Base-by-base conservation (phyloP, 2,888 invertebrate genomes). In the Drosophila nigricruria region DNA sequence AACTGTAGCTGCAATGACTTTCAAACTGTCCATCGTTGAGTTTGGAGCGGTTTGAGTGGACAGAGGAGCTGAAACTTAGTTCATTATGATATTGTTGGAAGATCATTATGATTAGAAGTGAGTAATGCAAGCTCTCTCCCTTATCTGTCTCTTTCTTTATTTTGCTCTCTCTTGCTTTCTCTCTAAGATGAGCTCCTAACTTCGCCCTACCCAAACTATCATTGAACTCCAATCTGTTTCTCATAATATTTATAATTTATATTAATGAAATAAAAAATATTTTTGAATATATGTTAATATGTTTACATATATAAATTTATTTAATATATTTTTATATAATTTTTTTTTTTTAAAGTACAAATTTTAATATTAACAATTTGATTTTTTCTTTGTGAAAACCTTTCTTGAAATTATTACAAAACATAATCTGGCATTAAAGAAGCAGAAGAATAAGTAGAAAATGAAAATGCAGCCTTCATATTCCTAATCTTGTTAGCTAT, bases 401-500 rank as follows among this genome's bases (percentile, higher is more conserved):
- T 20, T 49, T 32, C 6, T 18, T 12, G 18, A 30, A 18, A 18
- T 49, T 18, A 6, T 30, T 30, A 9, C 14, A 32, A 34, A 34
- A 52, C 9, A 14, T 14, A 8, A 20, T 52, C 34, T 23, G 9
- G 9, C 50, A 52, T 52, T 52, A 23, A 20, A 16, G 20, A 16
- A 20, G 34, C 5, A 23, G 20, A 32, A 20, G 30, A 5, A 14
- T 14, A 34, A 23, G 34, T 14, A 16, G 16, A 34, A 20, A 30
- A 32, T 20, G 20, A 6, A 49, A 49, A 1, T n/a, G n/a, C 16
- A 32, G 16, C 34, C 50, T 16, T 34, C 5, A 23, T 20, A 34
- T 52, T 23, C 25, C 40, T 72, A 76, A 76, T 76, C 60, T 57
- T 60, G 57, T 77, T 77, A 77, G 60, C 62, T 66, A 36, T 47